Conservation (phyloP, 2,888 invertebrate genomes). For the Bellardia bayeri region DNA sequence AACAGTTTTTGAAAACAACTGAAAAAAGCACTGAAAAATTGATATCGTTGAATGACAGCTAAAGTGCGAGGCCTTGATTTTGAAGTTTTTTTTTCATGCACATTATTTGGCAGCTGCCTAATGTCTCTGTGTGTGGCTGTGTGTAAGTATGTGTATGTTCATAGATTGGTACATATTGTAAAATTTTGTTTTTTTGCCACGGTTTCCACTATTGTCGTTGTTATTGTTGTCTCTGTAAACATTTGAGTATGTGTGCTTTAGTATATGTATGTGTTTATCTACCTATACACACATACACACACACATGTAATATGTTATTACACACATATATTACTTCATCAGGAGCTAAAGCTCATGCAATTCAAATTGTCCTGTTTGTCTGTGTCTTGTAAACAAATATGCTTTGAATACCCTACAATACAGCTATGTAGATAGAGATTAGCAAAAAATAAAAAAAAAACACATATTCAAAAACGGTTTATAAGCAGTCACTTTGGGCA, state of each 20-base stretch:
- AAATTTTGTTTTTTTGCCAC: conserved; percentile 7
- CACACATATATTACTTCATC: conserved; percentile 53
- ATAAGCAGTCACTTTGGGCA: too few relatives aligned
- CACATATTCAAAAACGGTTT: too few relatives aligned
- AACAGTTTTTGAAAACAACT: too few relatives aligned
- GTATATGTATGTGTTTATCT: conserved; percentile 4
- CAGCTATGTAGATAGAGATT: neutral
- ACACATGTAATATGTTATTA: conserved; percentile 2
- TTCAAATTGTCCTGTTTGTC: conserved; percentile 54
- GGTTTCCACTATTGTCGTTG: neutral
- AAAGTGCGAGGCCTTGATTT: too few relatives aligned
- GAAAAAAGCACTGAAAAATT: too few relatives aligned
- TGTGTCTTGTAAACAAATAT: conserved; percentile 56
- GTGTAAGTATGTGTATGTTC: neutral
- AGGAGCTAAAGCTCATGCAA: conserved; percentile 58
- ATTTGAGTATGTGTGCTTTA: neutral
- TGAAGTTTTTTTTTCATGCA: too few relatives aligned
- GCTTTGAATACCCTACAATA: neutral
- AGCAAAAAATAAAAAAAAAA: too few relatives aligned
- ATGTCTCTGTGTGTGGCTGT: neutral
- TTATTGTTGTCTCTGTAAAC: conserved; percentile 49
- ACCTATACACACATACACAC: neutral
- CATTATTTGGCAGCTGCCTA: too few relatives aligned
- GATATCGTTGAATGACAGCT: too few relatives aligned
- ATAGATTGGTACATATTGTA: conserved; percentile 39